Evolutionary conservation across 1,140 invertebrate genomes (phyloP).

Genomic region (Drosophila parabipectinata): DNA sequence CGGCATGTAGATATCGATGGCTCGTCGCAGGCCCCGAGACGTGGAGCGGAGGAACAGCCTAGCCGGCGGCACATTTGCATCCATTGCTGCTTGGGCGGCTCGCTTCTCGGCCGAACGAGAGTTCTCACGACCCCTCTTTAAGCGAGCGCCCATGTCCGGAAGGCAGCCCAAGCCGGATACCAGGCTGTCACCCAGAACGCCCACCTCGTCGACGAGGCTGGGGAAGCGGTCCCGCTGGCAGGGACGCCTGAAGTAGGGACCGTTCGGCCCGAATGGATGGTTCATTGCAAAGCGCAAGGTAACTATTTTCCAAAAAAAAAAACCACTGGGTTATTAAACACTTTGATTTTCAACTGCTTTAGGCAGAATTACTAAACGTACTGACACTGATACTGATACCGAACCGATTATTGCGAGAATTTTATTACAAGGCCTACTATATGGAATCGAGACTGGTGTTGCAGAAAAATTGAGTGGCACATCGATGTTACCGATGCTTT

Average conservation of each 20-base stretch:
- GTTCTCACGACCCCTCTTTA: slow-evolving; percentile 5
- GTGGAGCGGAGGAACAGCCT: slow-evolving; percentile 25
- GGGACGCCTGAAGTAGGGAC: slow-evolving; percentile 33
- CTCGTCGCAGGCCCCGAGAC: slow-evolving; percentile 13
- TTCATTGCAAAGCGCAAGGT: slow-evolving; percentile 21
- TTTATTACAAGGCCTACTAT: background rate
- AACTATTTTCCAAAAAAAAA: background rate
- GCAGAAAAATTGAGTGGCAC: too few species aligned
- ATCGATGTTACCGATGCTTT: too few species aligned
- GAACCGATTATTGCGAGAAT: background rate
- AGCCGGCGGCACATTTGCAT: slow-evolving; percentile 23
- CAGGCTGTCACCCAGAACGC: slow-evolving; percentile 12
- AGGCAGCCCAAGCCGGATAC: slow-evolving; percentile 12
- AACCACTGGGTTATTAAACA: background rate
- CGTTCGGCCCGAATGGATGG: slow-evolving; percentile 16
- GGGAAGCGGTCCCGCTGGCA: slow-evolving; percentile 30
- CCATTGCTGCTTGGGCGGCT: slow-evolving; percentile 14
- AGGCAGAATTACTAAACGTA: background rate
- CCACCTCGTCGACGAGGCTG: slow-evolving; percentile 22
- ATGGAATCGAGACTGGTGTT: background rate
- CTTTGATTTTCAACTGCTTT: slow-evolving; percentile 3
- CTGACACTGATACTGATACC: background rate
- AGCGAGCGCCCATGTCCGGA: slow-evolving; percentile 28
- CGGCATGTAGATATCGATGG: slow-evolving; percentile 45
- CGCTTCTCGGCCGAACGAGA: background rate